Percentiles rank a stretch among this genome's conserved stretches.
phyloP scores from a whole-genome alignment of 2,888 invertebrate species.

The Ochropacha duplaris region DNA sequence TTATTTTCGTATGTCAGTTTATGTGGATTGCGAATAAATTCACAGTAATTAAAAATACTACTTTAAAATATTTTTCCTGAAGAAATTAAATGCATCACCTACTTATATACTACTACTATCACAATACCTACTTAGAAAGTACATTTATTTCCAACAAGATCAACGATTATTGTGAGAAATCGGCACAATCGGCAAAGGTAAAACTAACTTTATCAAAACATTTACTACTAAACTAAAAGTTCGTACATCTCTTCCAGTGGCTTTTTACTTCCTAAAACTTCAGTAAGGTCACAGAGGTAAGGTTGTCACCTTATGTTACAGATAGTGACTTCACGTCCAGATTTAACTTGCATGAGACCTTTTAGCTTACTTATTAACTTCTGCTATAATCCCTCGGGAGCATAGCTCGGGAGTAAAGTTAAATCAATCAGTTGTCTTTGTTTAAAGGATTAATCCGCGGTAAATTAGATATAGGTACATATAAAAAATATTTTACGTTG shows the following conservation, averaged over 20 bases:
- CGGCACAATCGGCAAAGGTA: background rate
- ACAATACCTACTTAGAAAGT: too few relatives aligned
- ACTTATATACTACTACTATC: too few relatives aligned
- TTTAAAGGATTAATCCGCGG: background rate
- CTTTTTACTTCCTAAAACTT: conserved; percentile 13
- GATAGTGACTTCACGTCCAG: conserved; percentile 15
- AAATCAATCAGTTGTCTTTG: background rate
- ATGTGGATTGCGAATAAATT: background rate
- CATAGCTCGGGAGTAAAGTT: too few relatives aligned
- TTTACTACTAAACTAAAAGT: background rate
- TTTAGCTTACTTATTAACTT: conserved; percentile 16
- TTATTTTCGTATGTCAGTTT: background rate
- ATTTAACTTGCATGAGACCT: conserved; percentile 20
- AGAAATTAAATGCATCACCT: too few relatives aligned
- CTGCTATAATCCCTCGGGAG: too few relatives aligned
- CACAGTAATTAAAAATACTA: background rate
- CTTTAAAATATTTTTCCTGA: too few relatives aligned
- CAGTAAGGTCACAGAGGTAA: too few relatives aligned
- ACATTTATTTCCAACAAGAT: background rate
- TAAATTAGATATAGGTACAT: too few relatives aligned
- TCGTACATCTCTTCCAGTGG: conserved; percentile 1
- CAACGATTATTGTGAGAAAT: background rate
- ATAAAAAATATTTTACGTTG: too few relatives aligned
- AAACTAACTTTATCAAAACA: background rate
- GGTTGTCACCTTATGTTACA: conserved; percentile 15